Evolutionary conservation across 2,797 vertebrate species (phyloP).

Genomic region (Periophthalmus magnuspinnatus): DNA sequence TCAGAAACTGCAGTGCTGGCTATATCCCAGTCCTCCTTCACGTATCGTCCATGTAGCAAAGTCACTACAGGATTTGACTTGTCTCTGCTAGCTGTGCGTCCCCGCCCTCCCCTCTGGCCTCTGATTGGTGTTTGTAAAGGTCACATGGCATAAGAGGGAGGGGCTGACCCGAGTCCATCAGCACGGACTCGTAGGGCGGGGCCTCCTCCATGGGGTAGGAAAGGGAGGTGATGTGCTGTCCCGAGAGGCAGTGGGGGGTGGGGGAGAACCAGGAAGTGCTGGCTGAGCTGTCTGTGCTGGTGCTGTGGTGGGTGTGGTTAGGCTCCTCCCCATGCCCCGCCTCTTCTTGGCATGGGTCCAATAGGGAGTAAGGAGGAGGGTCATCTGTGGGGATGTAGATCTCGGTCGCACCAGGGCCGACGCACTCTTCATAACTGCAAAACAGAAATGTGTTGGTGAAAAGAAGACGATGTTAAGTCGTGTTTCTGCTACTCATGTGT

Average conservation of each 20-base stretch:
- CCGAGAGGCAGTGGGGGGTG: slow-evolving; percentile 45
- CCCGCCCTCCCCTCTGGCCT: slow-evolving; percentile 39
- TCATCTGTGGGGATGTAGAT: slow-evolving; percentile 87
- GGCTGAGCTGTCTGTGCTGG: slow-evolving; percentile 29
- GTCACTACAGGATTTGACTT: slow-evolving; percentile 64
- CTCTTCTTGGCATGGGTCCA: slow-evolving; percentile 76
- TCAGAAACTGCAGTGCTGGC: slow-evolving; percentile 14
- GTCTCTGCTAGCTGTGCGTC: slow-evolving; percentile 53
- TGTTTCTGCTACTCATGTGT: not conserved
- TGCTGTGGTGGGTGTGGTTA: slow-evolving; percentile 25
- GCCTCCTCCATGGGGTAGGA: slow-evolving; percentile 76
- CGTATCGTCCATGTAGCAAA: slow-evolving; percentile 24
- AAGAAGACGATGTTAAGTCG: not conserved
- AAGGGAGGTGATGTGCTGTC: slow-evolving; percentile 71
- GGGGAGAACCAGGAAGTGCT: slow-evolving; percentile 66
- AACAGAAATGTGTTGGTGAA: not conserved
- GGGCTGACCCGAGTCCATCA: slow-evolving; percentile 69
- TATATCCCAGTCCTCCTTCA: slow-evolving; percentile 20
- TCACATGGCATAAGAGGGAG: slow-evolving; percentile 76
- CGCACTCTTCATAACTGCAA: slow-evolving; percentile 89
- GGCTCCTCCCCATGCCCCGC: slow-evolving; percentile 46
- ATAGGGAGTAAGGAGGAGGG: slow-evolving; percentile 90
- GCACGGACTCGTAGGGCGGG: slow-evolving; percentile 77
- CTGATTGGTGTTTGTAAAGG: slow-evolving; percentile 72
- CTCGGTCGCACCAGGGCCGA: slow-evolving; percentile 84